A percentile compares a stretch with the other conserved stretches of the same genome.
These are phyloP conservation scores for Chaetura pelagica DNA, from an alignment of 2,113 vertebrate species.

Conservation along the genomic window DNA sequence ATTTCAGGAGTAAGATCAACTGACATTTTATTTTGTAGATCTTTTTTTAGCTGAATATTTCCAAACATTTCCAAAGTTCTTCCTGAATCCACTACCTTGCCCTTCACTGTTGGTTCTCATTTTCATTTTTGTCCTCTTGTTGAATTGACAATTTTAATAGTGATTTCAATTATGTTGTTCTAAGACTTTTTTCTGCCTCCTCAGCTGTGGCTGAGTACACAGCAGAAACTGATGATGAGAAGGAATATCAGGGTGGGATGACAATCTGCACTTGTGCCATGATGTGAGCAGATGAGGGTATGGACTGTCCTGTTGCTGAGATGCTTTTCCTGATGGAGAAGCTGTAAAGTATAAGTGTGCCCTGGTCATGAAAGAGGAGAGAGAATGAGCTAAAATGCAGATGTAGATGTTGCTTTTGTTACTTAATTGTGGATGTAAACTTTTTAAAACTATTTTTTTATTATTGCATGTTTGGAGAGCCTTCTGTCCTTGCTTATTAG, in stretches of 20 bases:
- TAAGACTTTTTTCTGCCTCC: background rate
- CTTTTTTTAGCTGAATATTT: background rate
- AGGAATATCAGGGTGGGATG: background rate
- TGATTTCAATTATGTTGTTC: background rate
- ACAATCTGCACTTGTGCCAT: background rate
- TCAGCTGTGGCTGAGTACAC: background rate
- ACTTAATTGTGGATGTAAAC: background rate
- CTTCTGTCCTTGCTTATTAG: background rate
- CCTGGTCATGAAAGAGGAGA: background rate
- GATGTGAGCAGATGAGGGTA: fast-evolving
- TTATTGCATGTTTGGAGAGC: background rate
- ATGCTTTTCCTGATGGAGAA: background rate
- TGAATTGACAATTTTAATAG: background rate
- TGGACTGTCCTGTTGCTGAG: background rate
- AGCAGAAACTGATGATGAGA: background rate
- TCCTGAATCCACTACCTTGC: background rate
- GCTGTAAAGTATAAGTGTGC: background rate
- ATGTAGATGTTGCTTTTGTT: background rate
- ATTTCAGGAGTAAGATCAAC: background rate
- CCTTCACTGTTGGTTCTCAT: background rate
- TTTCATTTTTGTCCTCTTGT: background rate
- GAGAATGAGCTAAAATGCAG: background rate
- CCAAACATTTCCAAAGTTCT: background rate
- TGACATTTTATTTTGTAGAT: background rate
- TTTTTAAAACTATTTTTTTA: background rate